Percentiles rank a stretch among this genome's conserved stretches.
Evolutionary conservation across 30 jellyfish, hydroid and myxozoan genomes (phyloP).

Genomic region (Hydractinia symbiolongicarpus): DNA sequence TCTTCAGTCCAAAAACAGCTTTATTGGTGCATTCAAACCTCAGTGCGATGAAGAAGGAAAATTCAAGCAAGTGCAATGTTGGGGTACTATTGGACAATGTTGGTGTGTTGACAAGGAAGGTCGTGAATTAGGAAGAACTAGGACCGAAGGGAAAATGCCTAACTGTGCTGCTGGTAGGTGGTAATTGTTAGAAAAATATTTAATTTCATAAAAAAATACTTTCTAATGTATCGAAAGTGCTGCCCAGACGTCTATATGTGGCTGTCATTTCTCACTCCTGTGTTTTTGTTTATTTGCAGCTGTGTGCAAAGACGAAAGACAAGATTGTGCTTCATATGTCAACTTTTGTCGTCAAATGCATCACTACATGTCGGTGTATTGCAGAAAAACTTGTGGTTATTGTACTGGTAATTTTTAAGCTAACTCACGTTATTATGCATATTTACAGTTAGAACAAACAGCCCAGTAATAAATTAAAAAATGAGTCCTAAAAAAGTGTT

Average conservation of each 20-base stretch:
- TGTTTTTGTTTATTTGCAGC: neutral
- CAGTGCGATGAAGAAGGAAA: slow-evolving; percentile 62
- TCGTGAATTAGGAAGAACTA: slow-evolving; percentile 58
- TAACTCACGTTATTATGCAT: too few relatives aligned
- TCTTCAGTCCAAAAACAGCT: slow-evolving; percentile 12
- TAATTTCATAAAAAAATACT: neutral
- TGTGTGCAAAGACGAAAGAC: slow-evolving; percentile 12
- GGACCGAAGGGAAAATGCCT: slow-evolving; percentile 49
- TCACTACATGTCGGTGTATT: slow-evolving; percentile 49
- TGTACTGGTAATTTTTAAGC: slow-evolving; percentile 19
- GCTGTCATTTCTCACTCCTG: too few relatives aligned
- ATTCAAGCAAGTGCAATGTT: slow-evolving; percentile 55
- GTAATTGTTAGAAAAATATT: neutral
- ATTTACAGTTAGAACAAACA: too few relatives aligned
- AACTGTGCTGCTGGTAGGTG: slow-evolving; percentile 57
- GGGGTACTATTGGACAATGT: slow-evolving; percentile 59
- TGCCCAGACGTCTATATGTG: too few relatives aligned
- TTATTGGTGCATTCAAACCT: slow-evolving; percentile 41
- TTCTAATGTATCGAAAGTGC: too few relatives aligned
- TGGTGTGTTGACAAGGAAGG: slow-evolving; percentile 89
- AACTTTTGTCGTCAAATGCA: slow-evolving; percentile 6
- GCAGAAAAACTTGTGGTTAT: slow-evolving; percentile 56
- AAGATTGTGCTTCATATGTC: slow-evolving; percentile 5
- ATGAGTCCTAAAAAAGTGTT: too few relatives aligned
- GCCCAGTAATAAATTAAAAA: too few relatives aligned